Percentiles rank a stretch among this genome's conserved stretches.
phyloP scores from a whole-genome alignment of 2,113 vertebrate species.

The Phaethornis superciliosus region DNA sequence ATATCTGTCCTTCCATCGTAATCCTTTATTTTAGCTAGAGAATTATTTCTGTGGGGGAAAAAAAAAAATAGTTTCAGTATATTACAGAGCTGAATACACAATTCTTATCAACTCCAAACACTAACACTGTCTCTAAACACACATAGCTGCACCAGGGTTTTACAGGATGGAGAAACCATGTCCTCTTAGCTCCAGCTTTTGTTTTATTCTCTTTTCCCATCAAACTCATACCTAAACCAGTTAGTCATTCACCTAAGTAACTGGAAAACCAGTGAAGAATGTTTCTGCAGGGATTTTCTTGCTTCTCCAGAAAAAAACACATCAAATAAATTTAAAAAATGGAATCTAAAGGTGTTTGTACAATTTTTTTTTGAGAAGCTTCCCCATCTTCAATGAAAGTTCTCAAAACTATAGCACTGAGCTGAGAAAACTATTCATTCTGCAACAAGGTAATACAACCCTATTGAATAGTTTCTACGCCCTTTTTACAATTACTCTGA shows the following conservation, averaged over 20 bases:
- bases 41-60: not conserved
- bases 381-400: not conserved
- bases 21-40: not conserved
- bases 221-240: not conserved
- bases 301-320: not conserved
- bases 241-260: not conserved
- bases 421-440: not conserved
- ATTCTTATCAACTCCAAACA: not conserved
- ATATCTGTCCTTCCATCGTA: not conserved
- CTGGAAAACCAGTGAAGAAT: not conserved
- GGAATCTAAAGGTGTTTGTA: not conserved
- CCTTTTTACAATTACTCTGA: not conserved
- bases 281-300: not conserved
- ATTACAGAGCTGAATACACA: not conserved
- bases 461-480: not conserved
- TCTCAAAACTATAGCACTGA: not conserved
- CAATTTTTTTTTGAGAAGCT: not conserved
- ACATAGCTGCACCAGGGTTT: not conserved
- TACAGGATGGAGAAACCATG: not conserved
- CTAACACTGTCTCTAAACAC: not conserved
- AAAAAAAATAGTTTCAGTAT: accelerated
- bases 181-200: not conserved
- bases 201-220: not conserved
- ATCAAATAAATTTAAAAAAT: not conserved
- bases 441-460: not conserved